Conservation (phyloP, 2,113 vertebrate genomes). For the Ictalurus punctatus region DNA sequence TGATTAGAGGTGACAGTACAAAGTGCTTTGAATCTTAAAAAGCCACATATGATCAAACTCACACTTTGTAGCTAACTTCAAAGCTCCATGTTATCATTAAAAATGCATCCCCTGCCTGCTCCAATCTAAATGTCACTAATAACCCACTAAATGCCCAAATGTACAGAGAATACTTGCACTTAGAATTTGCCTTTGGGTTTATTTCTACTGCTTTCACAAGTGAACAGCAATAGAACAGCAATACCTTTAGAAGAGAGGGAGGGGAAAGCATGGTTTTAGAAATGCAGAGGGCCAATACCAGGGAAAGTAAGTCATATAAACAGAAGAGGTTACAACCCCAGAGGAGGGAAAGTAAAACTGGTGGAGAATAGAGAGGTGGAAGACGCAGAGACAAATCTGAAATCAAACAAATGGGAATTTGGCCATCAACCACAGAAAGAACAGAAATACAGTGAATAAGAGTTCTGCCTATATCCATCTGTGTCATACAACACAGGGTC, state of each 20-base stretch:
- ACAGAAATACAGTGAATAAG: background rate
- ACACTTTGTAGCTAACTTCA: slow-evolving; percentile 46
- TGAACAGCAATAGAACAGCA: background rate
- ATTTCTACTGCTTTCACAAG: slow-evolving; percentile 10
- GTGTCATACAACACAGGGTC: slow-evolving; percentile 43
- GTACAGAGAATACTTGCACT: slow-evolving; percentile 16
- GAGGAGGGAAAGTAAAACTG: background rate
- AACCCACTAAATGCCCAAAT: slow-evolving; percentile 38
- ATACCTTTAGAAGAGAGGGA: background rate
- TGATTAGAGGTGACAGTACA: slow-evolving; percentile 48
- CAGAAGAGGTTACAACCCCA: background rate
- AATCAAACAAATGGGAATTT: slow-evolving; percentile 8
- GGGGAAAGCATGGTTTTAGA: background rate
- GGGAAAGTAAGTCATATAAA: background rate
- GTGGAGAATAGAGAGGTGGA: background rate
- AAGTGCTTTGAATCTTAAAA: slow-evolving; percentile 39
- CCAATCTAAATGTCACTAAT: slow-evolving; percentile 50
- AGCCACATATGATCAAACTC: slow-evolving; percentile 39
- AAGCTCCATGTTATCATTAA: slow-evolving; percentile 47
- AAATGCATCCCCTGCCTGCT: slow-evolving; percentile 35
- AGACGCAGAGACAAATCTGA: background rate
- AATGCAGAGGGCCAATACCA: background rate
- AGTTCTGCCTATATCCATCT: slow-evolving; percentile 5
- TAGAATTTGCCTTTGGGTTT: slow-evolving; percentile 1
- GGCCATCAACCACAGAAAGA: background rate